These are phyloP conservation scores for Nansenia antarctica DNA, from an alignment of 2,113 vertebrate genomes.

Conservation along the genomic window DNA sequence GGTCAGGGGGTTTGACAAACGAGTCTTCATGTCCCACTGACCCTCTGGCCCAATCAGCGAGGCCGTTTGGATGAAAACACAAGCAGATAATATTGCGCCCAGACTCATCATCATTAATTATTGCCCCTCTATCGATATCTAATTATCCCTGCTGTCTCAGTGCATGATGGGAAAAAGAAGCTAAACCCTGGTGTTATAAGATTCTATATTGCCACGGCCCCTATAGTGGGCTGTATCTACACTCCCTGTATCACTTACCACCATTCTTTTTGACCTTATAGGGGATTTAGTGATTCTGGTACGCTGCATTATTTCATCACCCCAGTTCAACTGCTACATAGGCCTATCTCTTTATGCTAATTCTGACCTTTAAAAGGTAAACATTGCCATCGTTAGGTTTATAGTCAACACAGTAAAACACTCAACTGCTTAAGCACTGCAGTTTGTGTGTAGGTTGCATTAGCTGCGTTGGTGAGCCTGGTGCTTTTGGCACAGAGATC, in stretches of 20 bases:
- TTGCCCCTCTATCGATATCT: conserved; percentile 74
- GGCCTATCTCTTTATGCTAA: too few species aligned
- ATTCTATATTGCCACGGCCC: conserved; percentile 50
- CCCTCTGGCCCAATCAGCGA: conserved; percentile 53
- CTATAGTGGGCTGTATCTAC: conserved; percentile 1
- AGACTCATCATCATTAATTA: conserved; percentile 71
- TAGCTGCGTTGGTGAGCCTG: conserved; percentile 39
- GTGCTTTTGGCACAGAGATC: conserved; percentile 61
- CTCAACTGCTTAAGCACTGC: neutral
- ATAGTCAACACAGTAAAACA: conserved; percentile 44
- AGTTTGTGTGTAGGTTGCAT: conserved; percentile 34
- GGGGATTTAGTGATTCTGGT: neutral
- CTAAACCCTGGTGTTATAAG: conserved; percentile 57
- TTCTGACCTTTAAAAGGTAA: neutral
- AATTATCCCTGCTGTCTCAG: conserved; percentile 72
- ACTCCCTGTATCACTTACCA: neutral
- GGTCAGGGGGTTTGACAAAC: conserved; percentile 64
- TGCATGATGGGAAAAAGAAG: conserved; percentile 41
- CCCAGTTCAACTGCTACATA: neutral
- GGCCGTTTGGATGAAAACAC: conserved; percentile 49
- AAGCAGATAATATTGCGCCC: conserved; percentile 57
- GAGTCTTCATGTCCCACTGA: conserved; percentile 44
- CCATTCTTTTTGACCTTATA: neutral
- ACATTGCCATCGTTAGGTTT: conserved; percentile 45
- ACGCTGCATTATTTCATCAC: neutral